Base-by-base conservation (phyloP, 2,113 vertebrate genomes). In the Lampris megalopsis region DNA sequence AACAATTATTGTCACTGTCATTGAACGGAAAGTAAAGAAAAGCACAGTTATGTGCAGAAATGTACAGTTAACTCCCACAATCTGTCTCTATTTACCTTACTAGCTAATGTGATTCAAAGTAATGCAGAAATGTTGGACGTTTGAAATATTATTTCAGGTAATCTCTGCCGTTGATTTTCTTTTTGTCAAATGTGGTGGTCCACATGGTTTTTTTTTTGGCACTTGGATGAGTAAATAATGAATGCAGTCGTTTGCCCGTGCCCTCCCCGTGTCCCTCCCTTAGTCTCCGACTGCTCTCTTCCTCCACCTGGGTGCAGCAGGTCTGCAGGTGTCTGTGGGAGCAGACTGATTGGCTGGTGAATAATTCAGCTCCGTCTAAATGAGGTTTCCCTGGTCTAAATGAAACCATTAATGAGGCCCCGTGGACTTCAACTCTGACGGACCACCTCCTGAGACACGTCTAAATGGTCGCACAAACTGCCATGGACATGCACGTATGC, bases 391-490 rank as follows among this genome's bases (percentile, higher is more conserved):
- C 59, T 62, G 82, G 67, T 61, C 59, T 68, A 85, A 85, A 87
- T 87, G 79, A 85, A 85, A 73, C 73, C 67, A 75, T 82, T 87
- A 87, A 85, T 77, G 86, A 85, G 77, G 66, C 86, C 82, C 87
- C 9, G 8, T 38, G 73, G 84, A 83, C 75, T 72, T 65, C 38
- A 7, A n/a, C 54, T 24, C 24, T 24, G 24, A 24, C 24, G 24
- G 24, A 24, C 24, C 24, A 24, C 24, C 24, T 24, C 4, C 35
- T 68, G 69, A 50, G 50, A 68, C 63, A 54, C 67, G 49, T 58
- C 24, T 36, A 5, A 24, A 8, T 45, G 36, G n/a, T 24, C 54
- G 8, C 54, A 57, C 45, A 45, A 4, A 48, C 62, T n/a, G 11
- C 38, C 57, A 40, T 37, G 40, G 36, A 40, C 57, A 59, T 37